phyloP scores from a whole-genome alignment of 1,140 invertebrate species.

The Polypedilum pembai region DNA sequence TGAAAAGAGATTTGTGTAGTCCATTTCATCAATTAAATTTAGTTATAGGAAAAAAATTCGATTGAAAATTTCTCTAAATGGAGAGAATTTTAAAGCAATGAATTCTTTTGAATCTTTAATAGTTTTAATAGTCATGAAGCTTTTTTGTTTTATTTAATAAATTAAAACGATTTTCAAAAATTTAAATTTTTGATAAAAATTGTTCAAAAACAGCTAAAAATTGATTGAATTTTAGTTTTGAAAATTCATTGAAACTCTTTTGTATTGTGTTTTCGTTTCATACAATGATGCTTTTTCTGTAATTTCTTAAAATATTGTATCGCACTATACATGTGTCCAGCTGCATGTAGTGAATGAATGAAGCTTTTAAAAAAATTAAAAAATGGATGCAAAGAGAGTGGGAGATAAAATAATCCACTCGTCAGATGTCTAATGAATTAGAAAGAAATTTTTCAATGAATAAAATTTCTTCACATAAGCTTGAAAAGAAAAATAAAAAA shows the following conservation, averaged over 20 bases:
- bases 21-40: constrained; percentile 14
- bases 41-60: neutral
- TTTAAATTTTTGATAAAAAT: too few relatives aligned
- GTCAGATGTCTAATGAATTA: constrained; percentile 12
- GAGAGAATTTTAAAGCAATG: too few relatives aligned
- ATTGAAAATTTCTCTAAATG: neutral
- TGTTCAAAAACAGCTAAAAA: too few relatives aligned
- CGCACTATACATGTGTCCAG: neutral
- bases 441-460: neutral
- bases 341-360: neutral
- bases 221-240: neutral
- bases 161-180: too few relatives aligned
- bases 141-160: too few relatives aligned
- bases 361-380: constrained; percentile 19
- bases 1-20: neutral
- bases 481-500: too few relatives aligned
- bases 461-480: too few relatives aligned
- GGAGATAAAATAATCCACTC: neutral
- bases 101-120: neutral
- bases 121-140: neutral
- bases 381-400: neutral
- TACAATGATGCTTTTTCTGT: too few relatives aligned
- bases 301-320: too few relatives aligned
- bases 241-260: neutral
- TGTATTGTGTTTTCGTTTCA: neutral